Base-by-base conservation (phyloP, 2,888 invertebrate species). In the Andrena dorsata region DNA sequence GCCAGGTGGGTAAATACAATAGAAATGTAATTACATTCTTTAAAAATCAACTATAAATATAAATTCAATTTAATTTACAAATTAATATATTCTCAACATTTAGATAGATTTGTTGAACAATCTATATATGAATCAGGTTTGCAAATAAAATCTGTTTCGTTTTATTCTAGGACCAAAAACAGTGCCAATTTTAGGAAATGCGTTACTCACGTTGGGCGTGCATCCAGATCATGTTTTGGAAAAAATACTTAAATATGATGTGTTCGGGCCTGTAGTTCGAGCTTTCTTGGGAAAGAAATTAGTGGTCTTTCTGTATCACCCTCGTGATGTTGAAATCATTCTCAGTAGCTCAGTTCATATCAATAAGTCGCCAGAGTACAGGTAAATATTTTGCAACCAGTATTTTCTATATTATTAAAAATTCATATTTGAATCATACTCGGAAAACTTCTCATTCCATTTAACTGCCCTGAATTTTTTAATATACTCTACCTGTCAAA, bases 291-390 rank as follows among this genome's bases (percentile, higher is more conserved):
- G 94, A 16, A 76, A 91, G 0, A 93, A 92, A 86, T 80, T 93
- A 13, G n/a, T 93, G 0, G 83, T 93, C 7, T 93, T 93, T 66
- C 32, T 94, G 1, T 20, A 80, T 8, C 92, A 94, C 74, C 94
- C 94, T 0, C 78, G 86, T 1, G 94, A 94, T 66, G 76, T 93
- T 2, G 94, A 94, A 86, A 66, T 93, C 10, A 93, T 94, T 71
- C 90, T 94, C 0, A 85, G 93, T 32, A 94, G 94, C 76, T 71
- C 86, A 5, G 90, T 92, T 10, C 93, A 94, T 70, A 91, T 94
- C 5, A 91, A 94, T 68, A 94, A 94, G 88, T 90, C 94, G 2
- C 58, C 87, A 0, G 94, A 94, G 51, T 94, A 94, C 82, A 90
- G 88, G 94, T 93, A 84, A 80, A 41, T 41, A 41, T 41, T 41